Percentiles rank a stretch among this genome's conserved stretches.
These are phyloP conservation scores for Ostrea denselamellosa DNA, from an alignment of 1,140 invertebrate species.

Conservation along the genomic window DNA sequence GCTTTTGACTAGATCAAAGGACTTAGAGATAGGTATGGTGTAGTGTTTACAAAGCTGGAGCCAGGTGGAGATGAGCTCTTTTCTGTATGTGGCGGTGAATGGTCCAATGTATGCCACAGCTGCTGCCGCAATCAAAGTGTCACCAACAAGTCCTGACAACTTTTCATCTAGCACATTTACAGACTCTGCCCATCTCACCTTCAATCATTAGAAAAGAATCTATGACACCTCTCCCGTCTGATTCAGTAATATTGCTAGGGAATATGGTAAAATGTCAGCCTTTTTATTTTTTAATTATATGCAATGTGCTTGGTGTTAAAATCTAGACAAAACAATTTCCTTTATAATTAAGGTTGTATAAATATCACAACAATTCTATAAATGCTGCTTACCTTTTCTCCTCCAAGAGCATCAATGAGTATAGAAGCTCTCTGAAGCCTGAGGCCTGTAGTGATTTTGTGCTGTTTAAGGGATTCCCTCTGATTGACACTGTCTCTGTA, in stretches of 20 bases:
- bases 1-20: conserved; percentile 84
- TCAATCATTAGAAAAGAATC: neutral
- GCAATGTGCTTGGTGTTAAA: no score
- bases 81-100: conserved; percentile 74
- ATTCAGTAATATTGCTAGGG: no score
- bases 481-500: conserved; percentile 81
- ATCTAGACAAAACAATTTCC: no score
- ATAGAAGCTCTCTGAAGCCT: conserved; percentile 87
- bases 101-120: conserved; percentile 77
- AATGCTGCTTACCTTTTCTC: conserved; percentile 82
- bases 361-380: no score
- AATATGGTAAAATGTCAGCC: no score
- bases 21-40: conserved; percentile 74
- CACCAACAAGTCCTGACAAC: conserved; percentile 75
- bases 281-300: no score
- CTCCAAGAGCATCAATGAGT: conserved; percentile 88
- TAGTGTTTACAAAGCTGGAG: conserved; percentile 64
- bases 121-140: conserved; percentile 75
- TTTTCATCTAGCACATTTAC: conserved; percentile 81
- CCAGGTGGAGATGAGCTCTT: conserved; percentile 70
- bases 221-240: no score
- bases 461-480: conserved; percentile 81
- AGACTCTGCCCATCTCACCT: conserved; percentile 88
- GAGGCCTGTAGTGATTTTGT: conserved; percentile 86
- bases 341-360: no score